phyloP scores from a whole-genome alignment of 2,113 vertebrate species.

The Brachyhypopomus occidentalis region DNA sequence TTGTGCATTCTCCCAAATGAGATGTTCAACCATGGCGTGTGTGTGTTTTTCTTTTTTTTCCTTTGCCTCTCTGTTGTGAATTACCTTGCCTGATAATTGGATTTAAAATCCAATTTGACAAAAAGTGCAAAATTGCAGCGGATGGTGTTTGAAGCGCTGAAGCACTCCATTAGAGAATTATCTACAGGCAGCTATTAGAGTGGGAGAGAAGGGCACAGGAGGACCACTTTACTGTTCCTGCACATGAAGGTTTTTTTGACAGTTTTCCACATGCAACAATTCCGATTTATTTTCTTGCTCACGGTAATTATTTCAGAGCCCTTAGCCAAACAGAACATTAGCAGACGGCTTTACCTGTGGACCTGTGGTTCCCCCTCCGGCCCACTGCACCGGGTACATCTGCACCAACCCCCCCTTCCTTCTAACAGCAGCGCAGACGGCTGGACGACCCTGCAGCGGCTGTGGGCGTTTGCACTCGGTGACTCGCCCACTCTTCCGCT shows the following conservation, averaged over 20 bases:
- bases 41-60: background rate
- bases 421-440: background rate
- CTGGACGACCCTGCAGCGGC: background rate
- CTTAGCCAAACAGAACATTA: conserved; percentile 22
- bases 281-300: conserved; percentile 25
- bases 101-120: conserved; percentile 69
- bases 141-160: conserved; percentile 53
- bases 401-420: background rate
- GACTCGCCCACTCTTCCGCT: background rate
- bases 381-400: background rate
- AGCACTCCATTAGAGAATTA: conserved; percentile 60
- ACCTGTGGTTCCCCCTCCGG: background rate
- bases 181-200: conserved; percentile 64
- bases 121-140: conserved; percentile 55
- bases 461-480: background rate
- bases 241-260: conserved; percentile 22
- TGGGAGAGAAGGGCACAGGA: conserved; percentile 9
- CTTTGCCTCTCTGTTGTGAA: conserved; percentile 54
- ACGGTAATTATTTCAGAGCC: background rate
- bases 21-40: conserved; percentile 39
- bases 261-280: conserved; percentile 28
- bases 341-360: background rate
- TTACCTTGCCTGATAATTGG: conserved; percentile 69
- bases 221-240: conserved; percentile 33
- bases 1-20: conserved; percentile 62